These are phyloP conservation scores for Pluvialis apricaria DNA, from an alignment of 2,113 vertebrate species.

Conservation along the genomic window DNA sequence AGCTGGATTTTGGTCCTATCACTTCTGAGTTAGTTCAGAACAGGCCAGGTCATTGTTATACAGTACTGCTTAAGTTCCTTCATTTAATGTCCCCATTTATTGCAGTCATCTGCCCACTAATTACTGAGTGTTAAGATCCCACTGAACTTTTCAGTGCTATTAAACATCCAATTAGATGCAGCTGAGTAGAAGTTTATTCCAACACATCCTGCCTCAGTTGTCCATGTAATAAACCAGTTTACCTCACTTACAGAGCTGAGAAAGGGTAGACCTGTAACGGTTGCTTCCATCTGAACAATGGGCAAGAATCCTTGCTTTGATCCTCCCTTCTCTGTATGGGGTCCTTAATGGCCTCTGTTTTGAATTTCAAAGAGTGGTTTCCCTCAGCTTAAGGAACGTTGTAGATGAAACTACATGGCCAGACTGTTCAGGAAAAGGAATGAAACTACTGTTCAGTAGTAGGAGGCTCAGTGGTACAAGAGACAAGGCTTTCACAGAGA, in stretches of 20 bases:
- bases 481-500: background rate
- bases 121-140: background rate
- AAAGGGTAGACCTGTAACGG: background rate
- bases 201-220: background rate
- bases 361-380: background rate
- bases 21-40: background rate
- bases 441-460: background rate
- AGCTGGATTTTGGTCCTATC: background rate
- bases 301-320: background rate
- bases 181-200: background rate
- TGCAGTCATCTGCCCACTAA: background rate
- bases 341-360: fast-evolving
- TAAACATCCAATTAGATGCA: background rate
- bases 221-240: background rate
- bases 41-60: background rate
- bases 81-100: background rate
- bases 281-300: background rate
- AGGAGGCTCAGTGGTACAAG: background rate
- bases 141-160: background rate
- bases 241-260: background rate
- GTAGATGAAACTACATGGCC: background rate
- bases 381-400: background rate
- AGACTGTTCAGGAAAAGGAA: background rate
- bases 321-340: background rate
- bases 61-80: background rate